Evolutionary conservation across 2,113 vertebrate genomes (phyloP).

Genomic region (Phylloscopus trochiloides): DNA sequence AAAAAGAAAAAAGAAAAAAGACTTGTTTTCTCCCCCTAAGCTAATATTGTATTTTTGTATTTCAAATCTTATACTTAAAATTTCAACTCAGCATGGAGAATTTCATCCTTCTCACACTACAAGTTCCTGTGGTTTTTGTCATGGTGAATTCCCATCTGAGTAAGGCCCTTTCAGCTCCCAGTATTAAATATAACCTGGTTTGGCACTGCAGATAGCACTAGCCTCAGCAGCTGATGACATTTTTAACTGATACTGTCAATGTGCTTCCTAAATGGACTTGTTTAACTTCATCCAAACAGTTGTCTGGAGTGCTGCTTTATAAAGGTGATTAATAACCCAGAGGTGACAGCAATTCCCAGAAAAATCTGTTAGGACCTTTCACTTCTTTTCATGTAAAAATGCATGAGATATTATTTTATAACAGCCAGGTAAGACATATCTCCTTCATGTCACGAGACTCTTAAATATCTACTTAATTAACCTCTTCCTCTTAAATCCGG

Average conservation of each 20-base stretch:
- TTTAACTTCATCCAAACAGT: background rate
- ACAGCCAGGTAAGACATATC: background rate
- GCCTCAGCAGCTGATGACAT: background rate
- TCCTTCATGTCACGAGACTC: background rate
- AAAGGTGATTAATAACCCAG: background rate
- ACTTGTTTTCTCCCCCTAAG: background rate
- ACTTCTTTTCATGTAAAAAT: background rate
- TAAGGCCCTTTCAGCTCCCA: background rate
- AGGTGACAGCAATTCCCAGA: background rate
- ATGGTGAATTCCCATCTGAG: background rate
- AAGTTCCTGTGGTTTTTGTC: background rate
- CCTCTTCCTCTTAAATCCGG: background rate
- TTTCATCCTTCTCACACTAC: background rate
- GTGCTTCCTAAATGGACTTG: background rate
- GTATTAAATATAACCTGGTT: background rate
- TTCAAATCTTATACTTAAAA: background rate
- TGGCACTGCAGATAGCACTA: background rate
- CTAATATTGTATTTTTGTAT: background rate
- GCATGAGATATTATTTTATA: background rate
- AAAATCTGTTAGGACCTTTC: background rate
- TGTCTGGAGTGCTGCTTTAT: background rate
- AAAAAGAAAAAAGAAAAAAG: background rate
- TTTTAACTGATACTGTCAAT: background rate
- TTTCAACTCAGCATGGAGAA: accelerated
- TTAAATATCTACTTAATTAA: background rate